Evolutionary conservation across 2,888 invertebrate species (phyloP).

Genomic region (Marasmarcha lunaedactyla): DNA sequence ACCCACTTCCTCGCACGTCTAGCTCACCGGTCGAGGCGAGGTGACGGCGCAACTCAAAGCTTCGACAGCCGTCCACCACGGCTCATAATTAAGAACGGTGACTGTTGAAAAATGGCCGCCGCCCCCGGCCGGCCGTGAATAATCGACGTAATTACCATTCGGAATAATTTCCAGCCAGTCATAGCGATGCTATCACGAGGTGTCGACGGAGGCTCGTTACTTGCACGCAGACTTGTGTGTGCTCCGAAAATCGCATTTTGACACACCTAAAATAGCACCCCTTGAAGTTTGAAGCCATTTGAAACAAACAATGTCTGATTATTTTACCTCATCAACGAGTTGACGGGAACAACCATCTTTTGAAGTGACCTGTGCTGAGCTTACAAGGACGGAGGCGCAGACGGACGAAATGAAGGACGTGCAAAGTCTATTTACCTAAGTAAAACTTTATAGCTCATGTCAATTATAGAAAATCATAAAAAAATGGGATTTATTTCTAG

Average conservation of each 20-base stretch:
- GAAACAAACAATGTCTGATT: no score
- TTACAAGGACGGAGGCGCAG: no score
- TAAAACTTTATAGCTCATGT: no score
- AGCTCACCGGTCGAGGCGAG: slow-evolving; percentile 48
- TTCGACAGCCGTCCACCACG: slow-evolving; percentile 67
- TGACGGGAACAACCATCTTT: no score
- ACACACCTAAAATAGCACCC: slow-evolving; percentile 8
- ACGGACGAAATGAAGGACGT: no score
- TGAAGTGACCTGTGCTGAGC: no score
- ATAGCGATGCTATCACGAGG: slow-evolving; percentile 70
- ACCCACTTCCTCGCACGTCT: slow-evolving; percentile 22
- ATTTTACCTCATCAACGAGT: no score
- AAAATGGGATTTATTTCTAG: no score
- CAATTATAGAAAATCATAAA: no score
- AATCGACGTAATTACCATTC: slow-evolving; percentile 70
- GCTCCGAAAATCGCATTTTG: slow-evolving; percentile 6
- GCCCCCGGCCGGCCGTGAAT: slow-evolving; percentile 71
- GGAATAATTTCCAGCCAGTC: slow-evolving; percentile 71
- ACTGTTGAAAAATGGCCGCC: slow-evolving; percentile 71
- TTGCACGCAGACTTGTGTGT: slow-evolving; percentile 39
- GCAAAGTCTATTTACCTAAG: no score
- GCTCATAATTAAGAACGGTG: slow-evolving; percentile 71
- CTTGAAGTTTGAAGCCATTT: background rate
- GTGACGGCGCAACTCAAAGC: slow-evolving; percentile 68
- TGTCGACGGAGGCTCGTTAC: slow-evolving; percentile 68